Percentiles rank a stretch among this genome's conserved stretches.
phyloP scores from a whole-genome alignment of 2,797 vertebrate genomes.

The Sebastes kiyomatsui region DNA sequence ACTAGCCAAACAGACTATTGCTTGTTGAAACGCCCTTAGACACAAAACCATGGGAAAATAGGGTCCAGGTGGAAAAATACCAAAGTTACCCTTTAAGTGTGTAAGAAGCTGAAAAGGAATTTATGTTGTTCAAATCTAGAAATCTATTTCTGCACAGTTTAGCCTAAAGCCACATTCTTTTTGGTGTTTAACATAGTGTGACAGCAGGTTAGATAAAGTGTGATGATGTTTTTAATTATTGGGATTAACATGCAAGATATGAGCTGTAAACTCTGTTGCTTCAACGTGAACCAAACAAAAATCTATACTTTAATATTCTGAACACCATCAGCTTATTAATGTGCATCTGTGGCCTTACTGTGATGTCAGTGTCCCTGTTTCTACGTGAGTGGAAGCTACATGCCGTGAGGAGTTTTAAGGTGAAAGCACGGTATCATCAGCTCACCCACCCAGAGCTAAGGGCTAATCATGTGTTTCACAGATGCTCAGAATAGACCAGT shows the following conservation, averaged over 20 bases:
- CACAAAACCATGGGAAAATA: neutral
- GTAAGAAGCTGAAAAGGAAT: neutral
- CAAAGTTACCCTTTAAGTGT: neutral
- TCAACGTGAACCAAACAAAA: neutral
- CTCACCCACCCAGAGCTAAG: neutral
- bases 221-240: neutral
- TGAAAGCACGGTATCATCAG: constrained; percentile 14
- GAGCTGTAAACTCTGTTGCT: neutral
- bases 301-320: neutral
- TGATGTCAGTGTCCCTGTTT: neutral
- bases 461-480: constrained; percentile 37
- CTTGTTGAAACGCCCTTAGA: neutral
- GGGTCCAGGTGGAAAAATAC: neutral
- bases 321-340: neutral
- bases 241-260: neutral
- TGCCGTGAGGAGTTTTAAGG: neutral
- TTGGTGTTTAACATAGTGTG: neutral
- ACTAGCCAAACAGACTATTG: neutral
- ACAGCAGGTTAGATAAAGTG: neutral
- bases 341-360: neutral
- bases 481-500: constrained; percentile 42
- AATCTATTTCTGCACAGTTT: neutral
- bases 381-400: neutral
- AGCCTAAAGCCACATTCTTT: neutral
- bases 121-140: neutral